A percentile compares a stretch with the other conserved stretches of the same genome.
These are phyloP conservation scores for Sthenelais limicola DNA, from an alignment of 2,888 invertebrate species.

Conservation along the genomic window DNA sequence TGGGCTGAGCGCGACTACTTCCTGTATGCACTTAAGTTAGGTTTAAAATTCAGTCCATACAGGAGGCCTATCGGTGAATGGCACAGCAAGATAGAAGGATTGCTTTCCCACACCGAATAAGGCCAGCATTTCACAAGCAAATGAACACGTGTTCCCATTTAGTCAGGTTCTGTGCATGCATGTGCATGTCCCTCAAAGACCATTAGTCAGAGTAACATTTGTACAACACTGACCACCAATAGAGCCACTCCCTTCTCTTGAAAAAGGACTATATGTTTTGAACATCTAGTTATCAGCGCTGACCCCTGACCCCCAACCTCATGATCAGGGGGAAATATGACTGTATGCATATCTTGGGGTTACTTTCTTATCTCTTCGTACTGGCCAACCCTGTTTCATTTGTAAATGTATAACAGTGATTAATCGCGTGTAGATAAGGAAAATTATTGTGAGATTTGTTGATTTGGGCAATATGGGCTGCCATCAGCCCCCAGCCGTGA, in stretches of 20 bases:
- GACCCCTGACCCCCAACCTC: not conserved
- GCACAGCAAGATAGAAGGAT: not conserved
- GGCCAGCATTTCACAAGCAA: not conserved
- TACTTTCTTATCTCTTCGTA: constrained; percentile 10
- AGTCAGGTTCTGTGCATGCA: constrained; percentile 9
- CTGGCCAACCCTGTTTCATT: no score
- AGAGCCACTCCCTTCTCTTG: no score
- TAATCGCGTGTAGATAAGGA: constrained; percentile 29
- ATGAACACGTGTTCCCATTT: constrained; percentile 29
- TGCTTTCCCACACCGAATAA: constrained; percentile 12
- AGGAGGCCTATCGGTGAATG: not conserved
- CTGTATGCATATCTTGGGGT: not conserved
- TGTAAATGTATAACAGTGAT: no score
- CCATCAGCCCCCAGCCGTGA: not conserved
- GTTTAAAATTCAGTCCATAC: no score
- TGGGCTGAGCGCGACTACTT: no score
- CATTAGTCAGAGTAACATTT: constrained; percentile 25
- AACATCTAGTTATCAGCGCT: no score
- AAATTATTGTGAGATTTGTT: constrained; percentile 17
- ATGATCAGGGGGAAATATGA: not conserved
- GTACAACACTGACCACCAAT: not conserved
- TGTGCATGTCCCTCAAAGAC: constrained; percentile 9
- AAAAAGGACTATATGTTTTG: no score
- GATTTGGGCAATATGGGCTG: constrained; percentile 13
- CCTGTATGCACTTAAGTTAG: no score